These are phyloP conservation scores for Biston betularia DNA, from an alignment of 2,888 invertebrate genomes.

Conservation along the genomic window DNA sequence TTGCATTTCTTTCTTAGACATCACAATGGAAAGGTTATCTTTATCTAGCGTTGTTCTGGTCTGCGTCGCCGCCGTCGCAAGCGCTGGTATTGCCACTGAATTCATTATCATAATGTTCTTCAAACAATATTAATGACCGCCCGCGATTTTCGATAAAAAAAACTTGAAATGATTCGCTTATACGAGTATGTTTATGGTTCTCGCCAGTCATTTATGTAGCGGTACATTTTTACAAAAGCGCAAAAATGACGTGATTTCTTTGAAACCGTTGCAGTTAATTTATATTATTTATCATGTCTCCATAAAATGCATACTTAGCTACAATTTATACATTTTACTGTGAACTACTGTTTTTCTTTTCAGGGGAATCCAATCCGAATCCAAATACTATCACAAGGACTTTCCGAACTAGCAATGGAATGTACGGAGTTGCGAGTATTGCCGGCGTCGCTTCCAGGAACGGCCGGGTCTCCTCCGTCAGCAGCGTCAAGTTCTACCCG, in stretches of 20 bases:
- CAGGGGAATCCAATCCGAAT: constrained; percentile 29
- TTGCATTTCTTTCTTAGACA: constrained; percentile 64
- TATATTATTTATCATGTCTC: neutral
- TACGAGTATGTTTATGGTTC: constrained; percentile 13
- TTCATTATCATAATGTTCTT: constrained; percentile 30
- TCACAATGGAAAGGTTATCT: constrained; percentile 61
- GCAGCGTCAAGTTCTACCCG: constrained; percentile 64
- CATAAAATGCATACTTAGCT: neutral
- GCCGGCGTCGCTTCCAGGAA: constrained; percentile 65
- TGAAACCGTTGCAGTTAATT: constrained; percentile 18
- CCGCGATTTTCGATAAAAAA: constrained; percentile 11
- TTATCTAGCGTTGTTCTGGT: constrained; percentile 47
- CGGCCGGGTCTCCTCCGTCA: constrained; percentile 64
- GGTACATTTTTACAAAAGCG: constrained; percentile 8
- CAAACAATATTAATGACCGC: constrained; percentile 22
- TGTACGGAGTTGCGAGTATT: constrained; percentile 63
- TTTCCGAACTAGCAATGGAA: constrained; percentile 47
- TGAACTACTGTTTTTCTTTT: constrained; percentile 8
- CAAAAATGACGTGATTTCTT: neutral
- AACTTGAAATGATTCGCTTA: constrained; percentile 26
- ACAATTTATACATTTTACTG: neutral
- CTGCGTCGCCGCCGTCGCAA: constrained; percentile 42
- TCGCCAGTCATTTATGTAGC: constrained; percentile 17
- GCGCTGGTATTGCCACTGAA: constrained; percentile 60
- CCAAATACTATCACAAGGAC: constrained; percentile 36